Conservation (phyloP, 2,888 invertebrate species). For the Sceliomorpha sp. region DNA sequence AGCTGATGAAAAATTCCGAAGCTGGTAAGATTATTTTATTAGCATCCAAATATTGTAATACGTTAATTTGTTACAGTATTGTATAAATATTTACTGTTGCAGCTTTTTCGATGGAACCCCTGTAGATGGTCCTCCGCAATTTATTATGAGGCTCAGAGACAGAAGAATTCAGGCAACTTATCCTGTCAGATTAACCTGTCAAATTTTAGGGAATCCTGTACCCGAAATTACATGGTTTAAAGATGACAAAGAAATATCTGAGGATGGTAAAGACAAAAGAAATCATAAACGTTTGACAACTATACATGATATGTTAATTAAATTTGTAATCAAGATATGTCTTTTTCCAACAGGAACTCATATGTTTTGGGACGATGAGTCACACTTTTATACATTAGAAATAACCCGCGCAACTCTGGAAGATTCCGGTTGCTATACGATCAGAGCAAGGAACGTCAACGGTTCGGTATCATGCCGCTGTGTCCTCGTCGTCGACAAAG, state of each 20-base stretch:
- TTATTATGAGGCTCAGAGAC: constrained; percentile 91
- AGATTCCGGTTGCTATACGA: constrained; percentile 91
- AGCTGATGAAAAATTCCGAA: constrained; percentile 87
- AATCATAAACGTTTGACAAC: not conserved
- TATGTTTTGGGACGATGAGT: constrained; percentile 84
- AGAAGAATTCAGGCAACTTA: constrained; percentile 91
- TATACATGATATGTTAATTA: not conserved
- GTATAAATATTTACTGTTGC: constrained; percentile 3
- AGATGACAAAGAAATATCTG: constrained; percentile 85
- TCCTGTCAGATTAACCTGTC: constrained; percentile 92
- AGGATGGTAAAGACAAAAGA: constrained; percentile 81
- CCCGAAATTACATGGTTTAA: constrained; percentile 92
- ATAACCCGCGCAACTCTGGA: constrained; percentile 88
- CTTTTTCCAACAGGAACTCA: constrained; percentile 51
- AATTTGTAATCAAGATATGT: too few species aligned
- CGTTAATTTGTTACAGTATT: constrained; percentile 2
- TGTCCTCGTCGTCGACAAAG: constrained; percentile 89
- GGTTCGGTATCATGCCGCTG: constrained; percentile 92
- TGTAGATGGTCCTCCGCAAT: constrained; percentile 87
- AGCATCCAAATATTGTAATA: not conserved
- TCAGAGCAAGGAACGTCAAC: constrained; percentile 88
- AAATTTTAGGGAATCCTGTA: constrained; percentile 88
- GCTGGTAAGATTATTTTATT: constrained; percentile 58
- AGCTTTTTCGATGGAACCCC: constrained; percentile 23
- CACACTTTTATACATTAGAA: constrained; percentile 92